phyloP scores from a whole-genome alignment of 1,140 invertebrate species.

The Drosophila nikananu region DNA sequence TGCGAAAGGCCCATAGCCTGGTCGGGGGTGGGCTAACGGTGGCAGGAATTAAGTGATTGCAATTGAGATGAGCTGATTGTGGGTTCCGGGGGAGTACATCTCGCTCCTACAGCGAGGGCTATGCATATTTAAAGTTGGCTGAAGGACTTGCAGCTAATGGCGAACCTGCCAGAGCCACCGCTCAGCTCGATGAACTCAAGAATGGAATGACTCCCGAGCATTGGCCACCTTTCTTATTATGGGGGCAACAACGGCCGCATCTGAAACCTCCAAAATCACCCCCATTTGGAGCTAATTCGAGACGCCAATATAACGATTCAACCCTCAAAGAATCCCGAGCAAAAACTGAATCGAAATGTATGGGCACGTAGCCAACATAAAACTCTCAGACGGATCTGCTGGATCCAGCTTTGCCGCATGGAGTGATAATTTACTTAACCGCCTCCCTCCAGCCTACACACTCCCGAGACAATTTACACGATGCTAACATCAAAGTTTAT shows the following conservation, averaged over 20 bases:
- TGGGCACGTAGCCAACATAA: constrained; percentile 72
- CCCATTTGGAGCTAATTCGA: constrained; percentile 27
- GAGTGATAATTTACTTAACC: constrained; percentile 65
- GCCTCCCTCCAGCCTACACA: constrained; percentile 28
- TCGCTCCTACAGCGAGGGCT: constrained; percentile 19
- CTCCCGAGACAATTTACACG: constrained; percentile 61
- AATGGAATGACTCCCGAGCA: background rate
- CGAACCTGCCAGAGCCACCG: background rate
- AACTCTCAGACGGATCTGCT: constrained; percentile 34
- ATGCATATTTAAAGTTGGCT: constrained; percentile 57
- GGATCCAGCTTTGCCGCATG: constrained; percentile 23
- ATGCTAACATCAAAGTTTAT: constrained; percentile 73
- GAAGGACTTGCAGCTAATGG: constrained; percentile 45
- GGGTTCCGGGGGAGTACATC: constrained; percentile 12
- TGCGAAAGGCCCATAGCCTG: constrained; percentile 31
- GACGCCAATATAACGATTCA: constrained; percentile 58
- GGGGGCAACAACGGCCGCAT: constrained; percentile 31
- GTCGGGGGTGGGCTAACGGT: background rate
- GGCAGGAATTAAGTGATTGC: constrained; percentile 44
- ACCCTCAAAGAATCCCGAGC: constrained; percentile 25
- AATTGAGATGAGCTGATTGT: constrained; percentile 52
- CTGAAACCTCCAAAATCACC: no score
- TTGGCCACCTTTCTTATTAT: constrained; percentile 71
- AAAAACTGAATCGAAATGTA: constrained; percentile 61
- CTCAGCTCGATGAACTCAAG: constrained; percentile 29